These are phyloP conservation scores for Vimba vimba DNA, from an alignment of 2,113 vertebrate genomes.

Conservation along the genomic window DNA sequence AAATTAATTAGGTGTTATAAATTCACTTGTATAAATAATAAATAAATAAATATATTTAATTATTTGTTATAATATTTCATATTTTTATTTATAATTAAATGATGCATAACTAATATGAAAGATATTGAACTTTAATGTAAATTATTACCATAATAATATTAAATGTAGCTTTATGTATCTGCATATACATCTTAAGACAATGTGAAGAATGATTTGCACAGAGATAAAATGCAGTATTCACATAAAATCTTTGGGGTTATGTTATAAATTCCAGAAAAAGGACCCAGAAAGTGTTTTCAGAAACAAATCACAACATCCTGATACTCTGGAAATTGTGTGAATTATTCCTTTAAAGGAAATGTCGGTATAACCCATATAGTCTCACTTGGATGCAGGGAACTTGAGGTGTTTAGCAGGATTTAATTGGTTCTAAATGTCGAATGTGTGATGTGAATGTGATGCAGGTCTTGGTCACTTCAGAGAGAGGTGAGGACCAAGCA, in stretches of 20 bases:
- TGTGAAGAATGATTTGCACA: neutral
- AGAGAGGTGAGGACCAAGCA: conserved; percentile 23
- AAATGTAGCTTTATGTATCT: neutral
- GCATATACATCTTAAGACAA: neutral
- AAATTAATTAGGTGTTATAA: no score
- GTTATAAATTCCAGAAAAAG: neutral
- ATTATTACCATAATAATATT: neutral
- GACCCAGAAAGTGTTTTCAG: neutral
- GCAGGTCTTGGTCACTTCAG: conserved; percentile 32
- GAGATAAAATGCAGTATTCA: neutral
- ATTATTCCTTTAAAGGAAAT: neutral
- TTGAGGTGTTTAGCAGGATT: neutral
- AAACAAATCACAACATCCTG: neutral
- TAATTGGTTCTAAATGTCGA: conserved; percentile 10
- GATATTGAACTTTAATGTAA: neutral
- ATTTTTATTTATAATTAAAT: neutral
- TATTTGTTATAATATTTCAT: neutral
- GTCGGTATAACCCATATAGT: neutral
- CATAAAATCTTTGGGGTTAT: neutral
- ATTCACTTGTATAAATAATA: no score
- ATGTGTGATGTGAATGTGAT: conserved; percentile 30
- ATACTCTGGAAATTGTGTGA: neutral
- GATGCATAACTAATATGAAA: neutral
- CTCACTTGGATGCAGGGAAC: neutral
- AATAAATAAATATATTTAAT: no score